Evolutionary conservation across 2,797 vertebrate genomes (phyloP).

Genomic region (Acanthiza pusilla): DNA sequence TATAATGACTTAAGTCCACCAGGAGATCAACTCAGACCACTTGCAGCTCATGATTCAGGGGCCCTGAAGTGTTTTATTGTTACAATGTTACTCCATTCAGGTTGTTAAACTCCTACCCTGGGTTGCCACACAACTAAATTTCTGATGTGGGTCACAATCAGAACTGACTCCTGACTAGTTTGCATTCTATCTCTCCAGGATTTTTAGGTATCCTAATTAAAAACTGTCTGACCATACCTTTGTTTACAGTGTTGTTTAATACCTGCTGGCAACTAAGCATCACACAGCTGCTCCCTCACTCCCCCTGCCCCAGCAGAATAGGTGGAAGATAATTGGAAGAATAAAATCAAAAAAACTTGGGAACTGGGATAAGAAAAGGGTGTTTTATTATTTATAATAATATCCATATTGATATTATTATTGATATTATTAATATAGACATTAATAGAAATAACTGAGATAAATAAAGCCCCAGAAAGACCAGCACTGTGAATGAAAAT

Average conservation of each 20-base stretch:
- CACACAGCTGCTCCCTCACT: neutral
- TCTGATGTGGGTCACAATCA: neutral
- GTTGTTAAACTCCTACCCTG: rapidly evolving
- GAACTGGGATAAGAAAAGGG: neutral
- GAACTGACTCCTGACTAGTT: neutral
- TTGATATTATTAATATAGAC: too few species aligned
- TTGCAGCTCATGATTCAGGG: neutral
- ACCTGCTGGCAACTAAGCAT: neutral
- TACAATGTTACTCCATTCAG: neutral
- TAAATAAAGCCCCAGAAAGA: neutral
- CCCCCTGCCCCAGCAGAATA: neutral
- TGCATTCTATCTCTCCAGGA: neutral
- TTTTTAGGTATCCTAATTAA: neutral
- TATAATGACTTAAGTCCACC: neutral
- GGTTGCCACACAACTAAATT: neutral
- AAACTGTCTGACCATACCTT: neutral
- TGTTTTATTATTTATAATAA: too few species aligned
- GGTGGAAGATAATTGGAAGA: neutral
- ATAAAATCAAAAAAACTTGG: neutral
- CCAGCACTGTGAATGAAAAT: neutral
- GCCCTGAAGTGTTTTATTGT: neutral
- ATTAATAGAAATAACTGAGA: neutral
- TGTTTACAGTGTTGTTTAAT: neutral
- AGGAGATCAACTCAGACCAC: neutral
- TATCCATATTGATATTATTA: neutral